A percentile compares a stretch with the other conserved stretches of the same genome.
Evolutionary conservation across 2,113 vertebrate genomes (phyloP).

Genomic region (zebrafish (Danio rerio)): GRCz12tu NC_133191.1:26407501-26408000

Average conservation of each 20-base stretch:
- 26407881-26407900: conserved; percentile 60
- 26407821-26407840: conserved; percentile 72
- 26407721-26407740: conserved; percentile 63
- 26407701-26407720: conserved; percentile 75
- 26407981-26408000: conserved; percentile 56
- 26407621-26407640: conserved; percentile 49
- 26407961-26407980: conserved; percentile 39
- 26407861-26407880: conserved; percentile 69
- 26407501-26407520: conserved; percentile 86
- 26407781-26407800: conserved; percentile 65
- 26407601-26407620: conserved; percentile 67
- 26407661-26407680: conserved; percentile 61
- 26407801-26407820: conserved; percentile 56
- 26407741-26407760: conserved; percentile 76
- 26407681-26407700: conserved; percentile 62
- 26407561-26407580: conserved; percentile 79
- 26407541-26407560: conserved; percentile 73
- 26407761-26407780: conserved; percentile 74
- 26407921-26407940: conserved; percentile 49
- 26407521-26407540: conserved; percentile 80
- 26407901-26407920: conserved; percentile 15
- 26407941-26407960: conserved; percentile 33
- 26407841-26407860: conserved; percentile 66
- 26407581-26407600: conserved; percentile 78
- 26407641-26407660: conserved; percentile 44